These are phyloP conservation scores for Paguma larvata DNA, from an alignment of 2,797 vertebrate genomes.

Conservation along the genomic window DNA sequence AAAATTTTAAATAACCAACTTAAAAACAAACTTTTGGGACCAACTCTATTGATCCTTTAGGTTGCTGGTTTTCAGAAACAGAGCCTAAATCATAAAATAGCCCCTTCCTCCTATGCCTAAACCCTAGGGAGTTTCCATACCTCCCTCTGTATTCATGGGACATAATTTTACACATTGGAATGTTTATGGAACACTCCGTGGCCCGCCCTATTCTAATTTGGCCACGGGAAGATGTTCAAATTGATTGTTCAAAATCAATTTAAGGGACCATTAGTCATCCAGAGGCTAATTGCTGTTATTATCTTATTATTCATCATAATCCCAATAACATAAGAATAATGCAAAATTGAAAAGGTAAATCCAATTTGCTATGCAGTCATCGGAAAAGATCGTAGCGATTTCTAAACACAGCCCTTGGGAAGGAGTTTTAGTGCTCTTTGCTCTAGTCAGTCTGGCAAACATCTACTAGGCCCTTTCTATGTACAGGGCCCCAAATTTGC, in stretches of 20 bases:
- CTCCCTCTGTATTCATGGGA: background rate
- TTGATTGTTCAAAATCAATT: constrained; percentile 83
- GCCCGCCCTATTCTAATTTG: constrained; percentile 71
- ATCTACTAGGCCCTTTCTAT: background rate
- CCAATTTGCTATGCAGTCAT: constrained; percentile 76
- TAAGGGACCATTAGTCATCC: constrained; percentile 83
- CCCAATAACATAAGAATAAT: constrained; percentile 80
- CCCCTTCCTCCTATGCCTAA: background rate
- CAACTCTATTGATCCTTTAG: background rate
- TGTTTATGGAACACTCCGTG: constrained; percentile 53
- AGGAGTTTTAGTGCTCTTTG: background rate
- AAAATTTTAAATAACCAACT: background rate
- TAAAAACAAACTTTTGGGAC: background rate
- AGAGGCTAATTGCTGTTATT: constrained; percentile 83
- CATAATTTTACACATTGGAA: background rate
- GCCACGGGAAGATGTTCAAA: constrained; percentile 74
- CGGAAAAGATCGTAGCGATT: constrained; percentile 58
- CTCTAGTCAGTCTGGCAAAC: background rate
- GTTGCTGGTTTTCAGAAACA: background rate
- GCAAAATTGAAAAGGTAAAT: constrained; percentile 83
- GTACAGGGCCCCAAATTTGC: background rate
- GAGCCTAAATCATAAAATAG: background rate
- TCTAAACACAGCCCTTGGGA: constrained; percentile 59
- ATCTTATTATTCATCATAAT: constrained; percentile 84
- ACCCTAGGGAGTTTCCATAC: background rate